Percentiles rank a stretch among this genome's conserved stretches.
Conservation (phyloP, 2,888 invertebrate genomes). For the Coleophora deauratella region DNA sequence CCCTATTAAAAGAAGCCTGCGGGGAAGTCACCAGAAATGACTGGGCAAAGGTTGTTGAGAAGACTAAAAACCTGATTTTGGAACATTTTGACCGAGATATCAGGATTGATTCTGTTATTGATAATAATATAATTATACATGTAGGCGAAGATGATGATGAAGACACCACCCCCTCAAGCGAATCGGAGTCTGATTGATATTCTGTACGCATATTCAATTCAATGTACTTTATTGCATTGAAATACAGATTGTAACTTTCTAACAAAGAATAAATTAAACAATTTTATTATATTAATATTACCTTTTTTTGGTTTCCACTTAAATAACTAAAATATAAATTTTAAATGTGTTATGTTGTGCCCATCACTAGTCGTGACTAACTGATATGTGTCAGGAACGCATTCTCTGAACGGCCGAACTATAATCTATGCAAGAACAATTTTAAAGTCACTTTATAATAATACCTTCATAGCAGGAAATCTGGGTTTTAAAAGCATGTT, state of each 20-base stretch:
- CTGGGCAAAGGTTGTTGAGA: slow-evolving; percentile 10
- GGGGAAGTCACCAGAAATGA: slow-evolving; percentile 9
- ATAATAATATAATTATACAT: slow-evolving; percentile 8
- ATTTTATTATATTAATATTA: slow-evolving; percentile 6
- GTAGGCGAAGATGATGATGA: slow-evolving; percentile 4
- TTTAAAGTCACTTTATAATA: too few species aligned
- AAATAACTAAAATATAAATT: too few species aligned
- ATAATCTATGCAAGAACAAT: too few species aligned
- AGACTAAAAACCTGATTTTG: slow-evolving; percentile 5
- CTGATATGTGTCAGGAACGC: slow-evolving; percentile 1
- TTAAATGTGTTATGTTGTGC: slow-evolving; percentile 1
- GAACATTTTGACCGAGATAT: slow-evolving; percentile 5
- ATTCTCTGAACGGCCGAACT: slow-evolving; percentile 3
- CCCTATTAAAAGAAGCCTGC: slow-evolving; percentile 14
- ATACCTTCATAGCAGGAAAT: too few species aligned
- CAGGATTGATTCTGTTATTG: slow-evolving; percentile 4
- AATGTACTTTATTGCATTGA: slow-evolving; percentile 7
- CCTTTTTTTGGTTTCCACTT: background rate
- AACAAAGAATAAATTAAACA: slow-evolving; percentile 7
- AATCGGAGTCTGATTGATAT: slow-evolving; percentile 8
- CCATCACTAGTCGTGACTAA: slow-evolving; percentile 3
- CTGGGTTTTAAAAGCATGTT: too few species aligned
- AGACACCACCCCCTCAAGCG: slow-evolving; percentile 8
- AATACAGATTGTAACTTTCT: slow-evolving; percentile 6
- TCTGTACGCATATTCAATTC: slow-evolving; percentile 6